phyloP scores from a whole-genome alignment of 1,140 invertebrate genomes.

The Drosophila repleta region DNA sequence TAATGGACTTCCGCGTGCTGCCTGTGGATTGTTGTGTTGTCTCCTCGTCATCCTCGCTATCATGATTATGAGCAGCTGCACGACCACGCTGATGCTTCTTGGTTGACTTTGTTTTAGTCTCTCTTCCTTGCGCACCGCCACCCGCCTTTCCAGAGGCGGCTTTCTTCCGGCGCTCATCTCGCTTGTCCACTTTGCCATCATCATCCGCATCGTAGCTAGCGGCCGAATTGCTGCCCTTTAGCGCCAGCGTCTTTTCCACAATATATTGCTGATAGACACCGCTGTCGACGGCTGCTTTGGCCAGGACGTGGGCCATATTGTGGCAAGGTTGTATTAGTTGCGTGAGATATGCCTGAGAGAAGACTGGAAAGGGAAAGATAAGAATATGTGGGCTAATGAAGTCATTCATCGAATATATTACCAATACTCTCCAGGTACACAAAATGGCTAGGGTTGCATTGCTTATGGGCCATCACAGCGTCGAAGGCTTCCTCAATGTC shows the following conservation, averaged over 20 bases:
- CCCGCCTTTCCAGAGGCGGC: constrained; percentile 93
- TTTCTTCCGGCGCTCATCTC: constrained; percentile 95
- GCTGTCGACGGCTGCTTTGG: constrained; percentile 88
- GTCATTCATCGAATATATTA: constrained; percentile 53
- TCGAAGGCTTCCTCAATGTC: constrained; percentile 91
- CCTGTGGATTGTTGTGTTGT: constrained; percentile 5
- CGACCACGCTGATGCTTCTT: constrained; percentile 89
- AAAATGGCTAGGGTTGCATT: constrained; percentile 83
- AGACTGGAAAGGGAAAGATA: constrained; percentile 77
- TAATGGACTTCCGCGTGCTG: constrained; percentile 42
- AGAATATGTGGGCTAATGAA: not conserved
- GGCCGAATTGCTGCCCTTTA: constrained; percentile 64
- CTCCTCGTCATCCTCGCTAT: constrained; percentile 86
- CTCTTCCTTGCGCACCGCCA: constrained; percentile 95
- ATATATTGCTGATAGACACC: constrained; percentile 88
- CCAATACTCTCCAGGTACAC: constrained; percentile 85
- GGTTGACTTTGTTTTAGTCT: constrained; percentile 97
- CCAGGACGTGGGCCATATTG: constrained; percentile 88
- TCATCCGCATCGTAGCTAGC: constrained; percentile 51
- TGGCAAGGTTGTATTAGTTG: constrained; percentile 89
- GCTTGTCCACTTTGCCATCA: constrained; percentile 88
- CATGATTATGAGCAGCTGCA: constrained; percentile 86
- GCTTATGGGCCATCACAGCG: constrained; percentile 86
- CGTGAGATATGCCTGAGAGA: constrained; percentile 88
- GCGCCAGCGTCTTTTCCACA: constrained; percentile 86